Evolutionary conservation across 2,797 vertebrate genomes (phyloP).

Genomic region (Synaphobranchus kaupii): DNA sequence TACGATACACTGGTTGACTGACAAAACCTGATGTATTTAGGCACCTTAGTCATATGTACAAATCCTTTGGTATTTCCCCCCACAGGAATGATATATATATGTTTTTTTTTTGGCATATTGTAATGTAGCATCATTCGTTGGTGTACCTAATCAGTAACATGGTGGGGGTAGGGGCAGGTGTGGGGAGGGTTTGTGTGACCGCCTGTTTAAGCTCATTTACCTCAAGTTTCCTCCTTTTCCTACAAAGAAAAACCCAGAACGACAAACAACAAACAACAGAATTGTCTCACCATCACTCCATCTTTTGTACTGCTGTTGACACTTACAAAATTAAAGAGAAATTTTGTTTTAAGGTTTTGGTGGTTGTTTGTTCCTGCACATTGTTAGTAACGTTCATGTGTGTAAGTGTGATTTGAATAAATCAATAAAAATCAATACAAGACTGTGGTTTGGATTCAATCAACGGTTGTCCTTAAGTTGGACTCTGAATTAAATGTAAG

Average conservation of each 20-base stretch:
- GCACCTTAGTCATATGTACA: constrained; percentile 84
- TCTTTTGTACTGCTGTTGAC: constrained; percentile 99
- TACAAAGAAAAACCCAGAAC: constrained; percentile 70
- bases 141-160: constrained; percentile 80
- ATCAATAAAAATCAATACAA: background rate
- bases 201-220: constrained; percentile 99
- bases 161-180: constrained; percentile 58
- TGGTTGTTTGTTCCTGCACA: constrained; percentile 44
- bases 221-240: constrained; percentile 99
- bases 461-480: background rate
- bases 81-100: constrained; percentile 78
- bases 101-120: constrained; percentile 79
- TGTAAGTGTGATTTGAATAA: background rate
- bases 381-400: constrained; percentile 22
- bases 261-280: constrained; percentile 61
- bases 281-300: constrained; percentile 98
- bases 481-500: background rate
- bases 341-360: constrained; percentile 94
- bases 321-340: constrained; percentile 99
- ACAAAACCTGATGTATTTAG: constrained; percentile 80
- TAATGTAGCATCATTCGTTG: constrained; percentile 86
- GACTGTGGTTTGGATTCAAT: background rate
- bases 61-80: constrained; percentile 71
- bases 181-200: constrained; percentile 64
- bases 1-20: constrained; percentile 80